Evolutionary conservation across 1,140 invertebrate species (phyloP), one percentile per base, ranked within the genome.

Genomic region (Zaprionus taronus): DNA sequence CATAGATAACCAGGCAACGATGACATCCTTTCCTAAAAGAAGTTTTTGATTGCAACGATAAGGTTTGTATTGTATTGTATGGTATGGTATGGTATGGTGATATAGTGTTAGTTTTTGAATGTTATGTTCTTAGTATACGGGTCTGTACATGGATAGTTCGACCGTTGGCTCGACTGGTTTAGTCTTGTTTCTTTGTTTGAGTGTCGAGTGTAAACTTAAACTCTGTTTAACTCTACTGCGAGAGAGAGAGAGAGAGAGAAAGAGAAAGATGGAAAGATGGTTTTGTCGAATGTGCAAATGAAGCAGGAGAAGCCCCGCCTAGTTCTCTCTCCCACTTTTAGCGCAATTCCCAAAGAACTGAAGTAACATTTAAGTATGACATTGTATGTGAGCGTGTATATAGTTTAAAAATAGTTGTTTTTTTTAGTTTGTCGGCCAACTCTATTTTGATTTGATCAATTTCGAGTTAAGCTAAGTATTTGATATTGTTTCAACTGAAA

Each of bases 1-100:
- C 97, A 91, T 98, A 97, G 92, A 98, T 98, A 79, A 98, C 97
- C 87, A 98, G 95, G 94, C 97, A 98, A 71, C 96, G 95, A 94
- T 96, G 97, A 94, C 97, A 98, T 82, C 92, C 91, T 91, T 93
- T 93, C 80, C 92, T 93, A 92, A 78, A 92, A 92, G 62, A 83
- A 75, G 81, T 90, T 81, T 71, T 92, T 77, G 77, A 55, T 89
- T 91, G 85, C 85, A 89, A 90, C 79, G 72, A 81, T 85, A 89
- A 90, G 81, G 81, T 84, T 84, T 73, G 47, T 51, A 51, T 49
- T 84, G 79, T 74, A 84, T 81, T 75, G 71, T 84, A 60, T 75
- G 11, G 47, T 51, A 49, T 49, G 47, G 17, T 79, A 51, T 72
- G 28, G 28, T 31, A 31, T 31, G 22, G 69, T 63, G 75, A 47